Conservation (phyloP, 1,140 invertebrate genomes). For the Anadara kagoshimensis region DNA sequence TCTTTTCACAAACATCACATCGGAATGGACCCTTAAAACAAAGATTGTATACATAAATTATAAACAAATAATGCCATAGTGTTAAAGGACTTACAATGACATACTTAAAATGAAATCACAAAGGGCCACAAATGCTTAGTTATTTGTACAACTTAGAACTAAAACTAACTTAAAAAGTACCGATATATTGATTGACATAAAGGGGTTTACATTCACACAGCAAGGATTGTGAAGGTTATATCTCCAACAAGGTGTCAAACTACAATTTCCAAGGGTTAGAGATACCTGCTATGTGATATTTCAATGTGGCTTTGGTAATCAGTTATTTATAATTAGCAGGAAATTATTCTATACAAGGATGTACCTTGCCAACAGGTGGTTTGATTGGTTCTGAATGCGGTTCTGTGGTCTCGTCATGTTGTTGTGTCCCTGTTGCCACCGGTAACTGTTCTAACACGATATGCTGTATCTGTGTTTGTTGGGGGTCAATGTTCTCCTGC, state of each 20-base stretch:
- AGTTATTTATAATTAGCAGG: too few relatives aligned
- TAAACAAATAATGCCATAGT: too few relatives aligned
- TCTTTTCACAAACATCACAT: conserved; percentile 78
- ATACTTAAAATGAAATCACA: neutral
- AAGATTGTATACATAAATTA: conserved; percentile 12
- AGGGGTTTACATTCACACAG: too few relatives aligned
- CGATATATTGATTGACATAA: too few relatives aligned
- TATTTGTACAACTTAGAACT: neutral
- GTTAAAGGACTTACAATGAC: neutral
- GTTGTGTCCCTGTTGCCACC: conserved; percentile 15
- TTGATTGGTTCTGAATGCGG: conserved; percentile 38
- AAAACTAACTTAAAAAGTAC: too few relatives aligned
- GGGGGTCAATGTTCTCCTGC: conserved; percentile 59
- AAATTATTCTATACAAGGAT: too few relatives aligned
- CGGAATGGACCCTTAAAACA: conserved; percentile 72
- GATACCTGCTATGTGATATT: too few relatives aligned
- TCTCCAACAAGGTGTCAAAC: neutral
- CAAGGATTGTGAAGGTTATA: too few relatives aligned
- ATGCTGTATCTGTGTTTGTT: conserved; percentile 45
- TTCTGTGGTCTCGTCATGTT: conserved; percentile 10
- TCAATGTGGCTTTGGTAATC: too few relatives aligned
- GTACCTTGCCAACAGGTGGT: conserved; percentile 66
- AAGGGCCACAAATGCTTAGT: neutral
- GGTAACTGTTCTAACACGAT: conserved; percentile 48
- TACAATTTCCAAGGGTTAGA: too few relatives aligned